A percentile compares a stretch with the other conserved stretches of the same genome.
These are phyloP conservation scores for Stramonita haemastoma DNA, from an alignment of 2,888 invertebrate genomes.

Conservation along the genomic window DNA sequence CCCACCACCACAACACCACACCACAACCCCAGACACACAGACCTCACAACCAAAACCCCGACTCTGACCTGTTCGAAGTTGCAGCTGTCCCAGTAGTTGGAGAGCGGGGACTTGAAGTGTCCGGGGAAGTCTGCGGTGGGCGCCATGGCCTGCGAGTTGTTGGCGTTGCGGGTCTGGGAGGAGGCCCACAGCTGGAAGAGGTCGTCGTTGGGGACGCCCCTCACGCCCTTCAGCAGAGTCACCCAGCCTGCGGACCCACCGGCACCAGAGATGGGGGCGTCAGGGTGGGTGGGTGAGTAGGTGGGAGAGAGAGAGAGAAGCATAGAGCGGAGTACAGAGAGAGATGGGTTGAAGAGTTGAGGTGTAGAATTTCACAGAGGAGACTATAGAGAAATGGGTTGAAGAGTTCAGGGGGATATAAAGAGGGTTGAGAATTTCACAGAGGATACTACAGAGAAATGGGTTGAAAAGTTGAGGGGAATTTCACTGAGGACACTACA, in stretches of 20 bases:
- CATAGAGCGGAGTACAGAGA: too few relatives aligned
- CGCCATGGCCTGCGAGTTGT: conserved; percentile 55
- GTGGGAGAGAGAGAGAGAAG: too few relatives aligned
- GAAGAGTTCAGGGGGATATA: too few relatives aligned
- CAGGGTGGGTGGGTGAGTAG: not conserved
- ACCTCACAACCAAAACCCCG: not conserved
- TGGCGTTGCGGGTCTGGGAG: conserved; percentile 53
- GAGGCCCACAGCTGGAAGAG: conserved; percentile 62
- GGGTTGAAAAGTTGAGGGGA: too few relatives aligned
- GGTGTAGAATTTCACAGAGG: too few relatives aligned
- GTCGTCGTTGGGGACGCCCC: conserved; percentile 60
- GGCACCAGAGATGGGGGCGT: not conserved
- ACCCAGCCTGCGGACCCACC: conserved; percentile 54
- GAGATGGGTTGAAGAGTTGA: too few relatives aligned
- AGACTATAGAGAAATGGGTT: too few relatives aligned
- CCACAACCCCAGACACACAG: not conserved
- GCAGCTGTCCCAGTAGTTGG: conserved; percentile 64
- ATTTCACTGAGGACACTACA: too few relatives aligned
- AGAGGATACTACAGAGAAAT: too few relatives aligned
- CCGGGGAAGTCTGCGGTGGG: conserved; percentile 58
- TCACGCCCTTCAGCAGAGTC: conserved; percentile 64
- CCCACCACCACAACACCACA: not conserved
- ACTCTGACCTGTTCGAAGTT: conserved; percentile 61
- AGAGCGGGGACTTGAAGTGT: conserved; percentile 64
- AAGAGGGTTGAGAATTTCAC: too few relatives aligned